These are phyloP conservation scores for Ischnus inquisitorius DNA, from an alignment of 2,888 invertebrate genomes.

Conservation along the genomic window DNA sequence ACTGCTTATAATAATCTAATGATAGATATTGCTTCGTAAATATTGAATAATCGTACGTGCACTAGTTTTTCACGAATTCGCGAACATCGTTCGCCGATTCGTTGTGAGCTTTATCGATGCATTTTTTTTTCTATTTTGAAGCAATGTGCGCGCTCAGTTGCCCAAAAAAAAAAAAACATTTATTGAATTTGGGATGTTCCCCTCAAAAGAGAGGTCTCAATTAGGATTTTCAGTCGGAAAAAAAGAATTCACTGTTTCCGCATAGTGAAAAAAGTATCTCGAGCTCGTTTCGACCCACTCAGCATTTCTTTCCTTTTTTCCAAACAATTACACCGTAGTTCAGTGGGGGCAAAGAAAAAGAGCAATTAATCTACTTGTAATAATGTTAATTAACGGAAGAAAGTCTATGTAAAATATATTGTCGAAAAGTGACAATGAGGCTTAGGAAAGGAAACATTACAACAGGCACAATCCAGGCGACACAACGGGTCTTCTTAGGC, in stretches of 20 bases:
- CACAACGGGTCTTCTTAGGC: constrained; percentile 39
- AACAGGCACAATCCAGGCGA: constrained; percentile 70
- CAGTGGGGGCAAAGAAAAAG: constrained; percentile 52
- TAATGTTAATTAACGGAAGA: constrained; percentile 62
- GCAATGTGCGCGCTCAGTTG: background rate
- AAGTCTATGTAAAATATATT: constrained; percentile 72
- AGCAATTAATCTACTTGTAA: constrained; percentile 65
- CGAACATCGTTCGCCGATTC: constrained; percentile 10
- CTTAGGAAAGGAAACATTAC: background rate
- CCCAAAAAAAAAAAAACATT: background rate
- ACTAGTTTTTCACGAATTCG: constrained; percentile 45
- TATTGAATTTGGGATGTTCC: background rate
- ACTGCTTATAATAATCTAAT: constrained; percentile 54
- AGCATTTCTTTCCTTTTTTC: constrained; percentile 11
- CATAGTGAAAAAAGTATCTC: constrained; percentile 25
- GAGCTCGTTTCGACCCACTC: constrained; percentile 11
- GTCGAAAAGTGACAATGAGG: constrained; percentile 18
- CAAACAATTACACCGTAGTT: constrained; percentile 26
- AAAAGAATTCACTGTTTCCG: constrained; percentile 24
- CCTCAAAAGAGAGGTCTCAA: constrained; percentile 39
- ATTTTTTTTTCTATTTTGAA: constrained; percentile 23
- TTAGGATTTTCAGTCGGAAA: constrained; percentile 49
- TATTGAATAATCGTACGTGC: constrained; percentile 48
- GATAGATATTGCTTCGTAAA: constrained; percentile 30
- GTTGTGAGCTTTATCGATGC: constrained; percentile 23